phyloP scores from a whole-genome alignment of 2,888 invertebrate species.

The Chrysolina haemoptera region DNA sequence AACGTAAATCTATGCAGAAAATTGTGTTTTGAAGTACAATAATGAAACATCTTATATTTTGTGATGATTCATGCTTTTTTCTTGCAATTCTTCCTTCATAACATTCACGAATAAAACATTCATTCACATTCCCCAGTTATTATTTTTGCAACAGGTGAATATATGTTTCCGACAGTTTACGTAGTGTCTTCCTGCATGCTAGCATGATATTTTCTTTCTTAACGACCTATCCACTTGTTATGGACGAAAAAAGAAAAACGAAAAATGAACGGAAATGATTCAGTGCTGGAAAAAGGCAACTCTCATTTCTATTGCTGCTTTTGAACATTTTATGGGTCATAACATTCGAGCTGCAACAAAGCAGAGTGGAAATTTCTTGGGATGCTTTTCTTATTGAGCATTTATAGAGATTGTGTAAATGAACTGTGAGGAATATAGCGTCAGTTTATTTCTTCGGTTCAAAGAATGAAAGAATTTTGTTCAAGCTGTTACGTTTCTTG shows the following conservation, averaged over 20 bases:
- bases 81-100: not conserved
- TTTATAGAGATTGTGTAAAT: not conserved
- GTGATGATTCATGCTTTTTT: too few species aligned
- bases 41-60: too few species aligned
- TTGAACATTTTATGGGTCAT: constrained; percentile 12
- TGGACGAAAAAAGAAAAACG: constrained; percentile 8
- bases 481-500: too few species aligned
- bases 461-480: too few species aligned
- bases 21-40: too few species aligned
- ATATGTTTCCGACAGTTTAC: constrained; percentile 3
- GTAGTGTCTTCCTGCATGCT: not conserved
- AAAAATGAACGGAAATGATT: constrained; percentile 11
- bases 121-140: not conserved
- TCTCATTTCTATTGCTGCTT: constrained; percentile 13
- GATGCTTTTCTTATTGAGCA: constrained; percentile 2
- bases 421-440: not conserved
- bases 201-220: not conserved
- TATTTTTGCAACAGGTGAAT: constrained; percentile 9
- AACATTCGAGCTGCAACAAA: constrained; percentile 6
- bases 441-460: too few species aligned
- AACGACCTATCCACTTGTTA: constrained; percentile 7
- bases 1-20: too few species aligned
- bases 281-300: constrained; percentile 3
- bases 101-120: not conserved
- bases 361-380: not conserved